Evolutionary conservation across 2,888 invertebrate species (phyloP).

Genomic region (Thymelicus sylvestris): DNA sequence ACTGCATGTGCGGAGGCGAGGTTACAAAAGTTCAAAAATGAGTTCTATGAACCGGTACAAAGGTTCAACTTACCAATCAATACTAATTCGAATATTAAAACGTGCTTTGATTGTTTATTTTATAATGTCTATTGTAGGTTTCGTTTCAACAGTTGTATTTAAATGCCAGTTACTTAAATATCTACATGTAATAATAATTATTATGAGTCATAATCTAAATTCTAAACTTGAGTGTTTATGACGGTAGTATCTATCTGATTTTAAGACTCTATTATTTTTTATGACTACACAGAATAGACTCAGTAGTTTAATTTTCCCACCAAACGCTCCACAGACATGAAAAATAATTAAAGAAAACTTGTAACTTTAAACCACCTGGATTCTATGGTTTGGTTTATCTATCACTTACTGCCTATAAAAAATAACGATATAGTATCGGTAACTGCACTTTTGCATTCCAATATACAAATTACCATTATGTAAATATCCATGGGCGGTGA

Average conservation of each 20-base stretch:
- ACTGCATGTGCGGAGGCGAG: slow-evolving; percentile 14
- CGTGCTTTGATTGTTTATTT: slow-evolving; percentile 2
- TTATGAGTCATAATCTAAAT: slow-evolving; percentile 1
- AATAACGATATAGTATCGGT: too few relatives aligned
- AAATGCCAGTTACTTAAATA: not conserved
- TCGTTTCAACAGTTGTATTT: not conserved
- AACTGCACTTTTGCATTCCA: too few relatives aligned
- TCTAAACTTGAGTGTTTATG: not conserved
- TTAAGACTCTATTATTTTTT: not conserved
- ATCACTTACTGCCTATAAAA: too few relatives aligned
- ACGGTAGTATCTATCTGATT: not conserved
- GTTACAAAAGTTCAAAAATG: slow-evolving; percentile 8
- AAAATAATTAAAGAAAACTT: too few relatives aligned
- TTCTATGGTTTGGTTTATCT: too few relatives aligned
- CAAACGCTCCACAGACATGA: too few relatives aligned
- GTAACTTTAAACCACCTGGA: too few relatives aligned
- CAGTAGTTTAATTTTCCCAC: too few relatives aligned
- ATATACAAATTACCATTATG: too few relatives aligned
- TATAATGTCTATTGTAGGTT: slow-evolving; percentile 10
- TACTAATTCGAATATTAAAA: not conserved
- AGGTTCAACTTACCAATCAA: not conserved
- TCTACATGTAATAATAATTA: slow-evolving; percentile 3
- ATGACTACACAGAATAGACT: not conserved
- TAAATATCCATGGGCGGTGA: too few relatives aligned
- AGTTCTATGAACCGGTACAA: not conserved